phyloP scores from a whole-genome alignment of 1,140 invertebrate genomes.

The Lordiphosa clarofinis region DNA sequence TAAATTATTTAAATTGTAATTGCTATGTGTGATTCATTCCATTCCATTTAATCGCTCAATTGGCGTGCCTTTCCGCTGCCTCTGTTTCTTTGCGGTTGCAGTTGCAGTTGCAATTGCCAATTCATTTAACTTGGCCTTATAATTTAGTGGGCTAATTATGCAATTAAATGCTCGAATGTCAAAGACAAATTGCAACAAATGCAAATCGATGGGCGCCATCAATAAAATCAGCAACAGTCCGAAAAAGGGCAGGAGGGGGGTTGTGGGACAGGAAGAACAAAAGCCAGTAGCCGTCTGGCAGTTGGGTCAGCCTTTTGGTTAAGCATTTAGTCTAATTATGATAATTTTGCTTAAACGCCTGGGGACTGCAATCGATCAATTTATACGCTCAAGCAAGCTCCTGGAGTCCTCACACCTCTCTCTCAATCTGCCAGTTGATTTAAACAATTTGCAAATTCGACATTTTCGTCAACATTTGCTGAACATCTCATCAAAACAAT shows the following conservation, averaged over 20 bases:
- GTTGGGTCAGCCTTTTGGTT: slow-evolving; percentile 30
- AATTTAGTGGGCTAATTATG: slow-evolving; percentile 14
- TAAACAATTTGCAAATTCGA: slow-evolving; percentile 76
- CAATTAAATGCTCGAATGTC: slow-evolving; percentile 12
- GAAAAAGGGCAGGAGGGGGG: neutral
- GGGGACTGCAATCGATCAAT: slow-evolving; percentile 70
- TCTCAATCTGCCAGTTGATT: slow-evolving; percentile 39
- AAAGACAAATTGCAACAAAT: slow-evolving; percentile 22
- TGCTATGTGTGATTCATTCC: neutral
- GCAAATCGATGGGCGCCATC: slow-evolving; percentile 23
- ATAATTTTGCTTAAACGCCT: slow-evolving; percentile 62
- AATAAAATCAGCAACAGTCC: slow-evolving; percentile 18
- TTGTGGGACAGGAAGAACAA: neutral
- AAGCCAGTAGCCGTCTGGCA: slow-evolving; percentile 8
- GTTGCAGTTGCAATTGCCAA: slow-evolving; percentile 7
- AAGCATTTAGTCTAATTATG: slow-evolving; percentile 73
- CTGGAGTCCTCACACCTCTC: slow-evolving; percentile 4
- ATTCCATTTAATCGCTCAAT: slow-evolving; percentile 12
- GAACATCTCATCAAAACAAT: slow-evolving; percentile 76
- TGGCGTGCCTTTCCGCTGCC: neutral
- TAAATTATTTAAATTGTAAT: no score
- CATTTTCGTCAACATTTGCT: slow-evolving; percentile 76
- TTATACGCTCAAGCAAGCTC: slow-evolving; percentile 40
- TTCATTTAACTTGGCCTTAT: slow-evolving; percentile 15
- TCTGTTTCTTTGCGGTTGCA: no score